Evolutionary conservation across 2,113 vertebrate genomes (phyloP), one percentile per base, ranked within the genome.

Genomic region (rat (Rattus norvegicus)): DNA sequence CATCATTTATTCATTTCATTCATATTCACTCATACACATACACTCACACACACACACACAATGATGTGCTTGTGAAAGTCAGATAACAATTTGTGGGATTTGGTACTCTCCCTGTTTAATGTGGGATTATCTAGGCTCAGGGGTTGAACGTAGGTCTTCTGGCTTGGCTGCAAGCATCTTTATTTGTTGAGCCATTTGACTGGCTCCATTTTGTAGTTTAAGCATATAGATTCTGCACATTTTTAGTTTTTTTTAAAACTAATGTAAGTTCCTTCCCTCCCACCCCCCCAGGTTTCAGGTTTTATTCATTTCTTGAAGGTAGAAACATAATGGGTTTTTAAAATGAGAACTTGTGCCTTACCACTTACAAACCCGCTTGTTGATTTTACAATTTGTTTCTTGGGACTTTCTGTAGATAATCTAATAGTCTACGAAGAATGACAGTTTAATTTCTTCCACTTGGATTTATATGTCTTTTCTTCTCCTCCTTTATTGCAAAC

Each of bases 341-440:
- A 33, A 63, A 17, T 39, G 16, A 79, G 47, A 73, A 92, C 28
- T 87, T 81, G 19, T 76, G 43, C 67, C 61, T 85, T 95, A 83
- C 1, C 56, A 28, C 69, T 65, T 36, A 94, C 91, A 79, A 69
- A 73, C 28, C 91, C 54, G 75, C 10, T 24, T 87, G 30, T 52
- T 94, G 47, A 36, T 81, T 94, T 86, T 92, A 79, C 89, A 72
- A 90, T 5, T 33, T 67, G 94, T 95, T 93, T 83, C 24, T 70
- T 69, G 22, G 72, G 24, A 49, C 80, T 93, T 94, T 77, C 76
- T 79, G 22, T 63, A 49, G 56, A 54, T 16, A 90, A 19, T 88
- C 59, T 36, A 17, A 39, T 61, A 28, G 0, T 85, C 56, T 91
- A 11, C 84, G 26, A 89, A 88, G 88, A 95, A 10, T 76, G 43